phyloP scores from a whole-genome alignment of 2,113 vertebrate species.

The Psilopsiagon aymara region DNA sequence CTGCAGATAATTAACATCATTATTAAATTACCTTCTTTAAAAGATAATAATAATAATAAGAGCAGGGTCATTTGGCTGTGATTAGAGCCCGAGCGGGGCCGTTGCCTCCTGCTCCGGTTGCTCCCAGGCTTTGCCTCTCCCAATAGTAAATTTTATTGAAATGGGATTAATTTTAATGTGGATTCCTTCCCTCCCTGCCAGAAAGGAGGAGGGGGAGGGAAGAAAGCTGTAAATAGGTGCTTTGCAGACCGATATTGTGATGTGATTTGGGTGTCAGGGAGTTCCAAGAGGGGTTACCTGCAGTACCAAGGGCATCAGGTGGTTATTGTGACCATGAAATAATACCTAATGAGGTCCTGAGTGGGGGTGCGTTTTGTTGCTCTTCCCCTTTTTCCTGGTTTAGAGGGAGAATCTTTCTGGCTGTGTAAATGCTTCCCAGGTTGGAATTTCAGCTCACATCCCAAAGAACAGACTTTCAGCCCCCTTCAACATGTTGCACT shows the following conservation, averaged over 20 bases:
- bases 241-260: fast-evolving
- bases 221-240: neutral
- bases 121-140: neutral
- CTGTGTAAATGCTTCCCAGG: neutral
- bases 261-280: neutral
- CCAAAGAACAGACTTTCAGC: fast-evolving
- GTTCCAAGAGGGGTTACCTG: neutral
- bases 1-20: neutral
- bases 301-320: neutral
- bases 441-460: neutral
- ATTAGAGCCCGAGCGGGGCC: neutral
- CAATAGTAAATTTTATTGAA: neutral
- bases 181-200: neutral
- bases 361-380: neutral
- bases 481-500: fast-evolving
- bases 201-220: neutral
- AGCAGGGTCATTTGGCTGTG: neutral
- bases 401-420: neutral
- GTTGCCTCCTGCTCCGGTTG: neutral
- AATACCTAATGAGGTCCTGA: neutral
- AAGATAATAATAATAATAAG: neutral
- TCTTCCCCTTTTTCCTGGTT: neutral
- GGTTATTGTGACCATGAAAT: neutral
- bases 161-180: neutral
- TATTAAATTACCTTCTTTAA: constrained; percentile 7